Percentiles rank a stretch among this genome's conserved stretches.
These are phyloP conservation scores for Rattus rattus DNA, from an alignment of 2,113 vertebrate genomes.

Conservation along the genomic window DNA sequence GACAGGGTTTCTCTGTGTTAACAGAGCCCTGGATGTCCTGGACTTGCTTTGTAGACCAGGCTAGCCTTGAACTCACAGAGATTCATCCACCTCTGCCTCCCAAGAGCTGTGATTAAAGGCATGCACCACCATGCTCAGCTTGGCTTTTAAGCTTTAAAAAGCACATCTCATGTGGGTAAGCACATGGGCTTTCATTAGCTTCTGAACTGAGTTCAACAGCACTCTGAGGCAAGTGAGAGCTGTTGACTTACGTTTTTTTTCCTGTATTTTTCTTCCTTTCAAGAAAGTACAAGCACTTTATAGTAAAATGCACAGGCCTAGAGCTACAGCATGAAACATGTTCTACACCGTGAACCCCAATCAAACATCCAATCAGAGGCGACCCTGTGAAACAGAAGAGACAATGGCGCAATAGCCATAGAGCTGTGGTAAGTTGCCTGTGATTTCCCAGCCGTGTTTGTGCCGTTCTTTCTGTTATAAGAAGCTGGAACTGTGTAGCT, in stretches of 20 bases:
- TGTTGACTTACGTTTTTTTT: too few relatives aligned
- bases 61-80: too few relatives aligned
- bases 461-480: constrained; percentile 31
- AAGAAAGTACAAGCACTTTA: neutral
- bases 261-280: neutral
- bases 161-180: neutral
- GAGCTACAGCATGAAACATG: neutral
- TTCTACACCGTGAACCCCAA: neutral
- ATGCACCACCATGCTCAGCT: too few relatives aligned
- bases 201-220: neutral
- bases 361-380: neutral
- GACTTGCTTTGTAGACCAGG: too few relatives aligned
- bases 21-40: too few relatives aligned
- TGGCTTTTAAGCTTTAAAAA: neutral
- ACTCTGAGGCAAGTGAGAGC: neutral
- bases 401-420: constrained; percentile 4
- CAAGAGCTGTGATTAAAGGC: too few relatives aligned
- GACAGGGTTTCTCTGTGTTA: too few relatives aligned
- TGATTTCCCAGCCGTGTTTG: constrained; percentile 52
- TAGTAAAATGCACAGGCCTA: neutral
- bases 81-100: too few relatives aligned
- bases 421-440: constrained; percentile 2
- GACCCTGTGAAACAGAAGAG: neutral
- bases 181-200: neutral
- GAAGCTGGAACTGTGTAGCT: constrained; percentile 54